Evolutionary conservation across 1,140 invertebrate species (phyloP), one percentile per base, ranked within the genome.

Genomic region (Sycophaga agraensis): DNA sequence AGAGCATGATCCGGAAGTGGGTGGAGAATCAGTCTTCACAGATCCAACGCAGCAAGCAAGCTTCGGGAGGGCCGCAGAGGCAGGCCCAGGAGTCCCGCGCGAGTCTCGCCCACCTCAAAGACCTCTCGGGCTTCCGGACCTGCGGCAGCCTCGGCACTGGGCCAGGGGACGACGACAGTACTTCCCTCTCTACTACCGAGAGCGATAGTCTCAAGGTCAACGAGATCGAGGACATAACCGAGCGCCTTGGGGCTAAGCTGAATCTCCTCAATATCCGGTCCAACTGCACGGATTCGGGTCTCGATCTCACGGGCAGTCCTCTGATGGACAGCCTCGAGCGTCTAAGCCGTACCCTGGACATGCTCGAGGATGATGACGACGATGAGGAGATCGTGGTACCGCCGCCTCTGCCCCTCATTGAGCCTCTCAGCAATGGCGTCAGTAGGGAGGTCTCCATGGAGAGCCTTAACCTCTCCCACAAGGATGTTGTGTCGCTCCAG

Each of bases 1-100:
- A 93, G 72, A 90, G 87, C 62, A 96, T 96, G 93, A 95, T 96
- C 28, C 84, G 91, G 40, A 90, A 93, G 75, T 96, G 93, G 93
- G 92, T 96, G 0, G 93, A 94, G 80, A 93, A 93, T 72, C 93
- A 95, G 81, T 90, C 89, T 1, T 86, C 87, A 8, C 90, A 92
- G 78, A 89, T 92, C 50, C 87, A 80, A 49, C 64, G 72, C 26
- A 71, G 64, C 5, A 78, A 79, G 22, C 73, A 79, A 40, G 68
- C 22, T 2, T 12, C 11, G 1, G n/a, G n/a, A 2, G n/a, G 37
- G 2, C 22, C 28, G 12, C 4, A 5, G 0, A 35, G 26, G 1
- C 46, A 59, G 16, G 1, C 42, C 1, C 28, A 16, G 1, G 45
- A 58, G 4, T 8, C 49, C 1, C 78, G 63, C 74, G 80, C 71